Evolutionary conservation across 2,888 invertebrate genomes (phyloP).

Genomic region (Drosophila aldrichi): DNA sequence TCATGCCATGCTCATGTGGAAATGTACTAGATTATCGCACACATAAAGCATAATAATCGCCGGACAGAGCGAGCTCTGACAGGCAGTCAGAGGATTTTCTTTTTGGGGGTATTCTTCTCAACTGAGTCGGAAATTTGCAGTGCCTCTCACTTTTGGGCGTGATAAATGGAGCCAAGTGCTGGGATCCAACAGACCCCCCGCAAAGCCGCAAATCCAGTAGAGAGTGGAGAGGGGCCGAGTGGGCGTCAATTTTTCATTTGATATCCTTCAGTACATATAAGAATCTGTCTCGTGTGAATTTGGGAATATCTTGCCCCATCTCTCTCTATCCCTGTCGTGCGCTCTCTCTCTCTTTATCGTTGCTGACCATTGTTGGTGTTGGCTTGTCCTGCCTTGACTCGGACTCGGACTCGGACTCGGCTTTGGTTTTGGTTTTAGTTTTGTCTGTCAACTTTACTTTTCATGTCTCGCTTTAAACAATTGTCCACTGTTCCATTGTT

Average conservation of each 20-base stretch:
- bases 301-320: constrained; percentile 28
- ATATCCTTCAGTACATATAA: constrained; percentile 42
- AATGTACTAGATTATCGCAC: constrained; percentile 61
- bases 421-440: constrained; percentile 33
- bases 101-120: constrained; percentile 18
- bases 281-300: constrained; percentile 46
- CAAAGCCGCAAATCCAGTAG: constrained; percentile 32
- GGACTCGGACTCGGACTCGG: constrained; percentile 37
- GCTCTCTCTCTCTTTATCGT: background rate
- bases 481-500: constrained; percentile 30
- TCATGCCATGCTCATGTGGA: constrained; percentile 23
- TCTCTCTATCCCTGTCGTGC: background rate
- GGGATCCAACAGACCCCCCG: background rate
- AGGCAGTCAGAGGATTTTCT: constrained; percentile 19
- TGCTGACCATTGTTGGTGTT: constrained; percentile 59
- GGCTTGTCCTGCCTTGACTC: constrained; percentile 45
- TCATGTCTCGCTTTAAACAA: constrained; percentile 48
- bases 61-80: constrained; percentile 26
- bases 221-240: background rate
- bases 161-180: constrained; percentile 46
- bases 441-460: constrained; percentile 43
- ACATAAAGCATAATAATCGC: constrained; percentile 74
- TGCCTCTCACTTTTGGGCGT: constrained; percentile 42
- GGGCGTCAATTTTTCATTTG: constrained; percentile 69
- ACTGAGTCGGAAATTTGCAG: constrained; percentile 46